Percentiles rank a stretch among this genome's conserved stretches.
These are phyloP conservation scores for Helicorthomorpha holstii DNA, from an alignment of 1,140 invertebrate genomes.

Conservation along the genomic window DNA sequence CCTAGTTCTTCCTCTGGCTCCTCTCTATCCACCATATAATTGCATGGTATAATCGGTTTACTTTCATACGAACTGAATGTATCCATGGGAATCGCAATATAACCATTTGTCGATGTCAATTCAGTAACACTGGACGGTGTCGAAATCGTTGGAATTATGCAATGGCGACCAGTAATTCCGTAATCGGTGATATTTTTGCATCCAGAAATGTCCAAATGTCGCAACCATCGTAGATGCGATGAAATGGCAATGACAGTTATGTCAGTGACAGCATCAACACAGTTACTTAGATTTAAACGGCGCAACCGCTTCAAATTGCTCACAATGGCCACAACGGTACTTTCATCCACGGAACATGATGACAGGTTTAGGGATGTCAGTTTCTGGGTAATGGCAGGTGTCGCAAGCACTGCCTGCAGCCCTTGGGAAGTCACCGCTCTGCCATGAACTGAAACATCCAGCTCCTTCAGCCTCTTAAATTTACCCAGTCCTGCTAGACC, in stretches of 20 bases:
- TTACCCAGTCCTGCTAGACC: too few species aligned
- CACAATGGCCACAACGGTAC: conserved; percentile 35
- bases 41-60: too few species aligned
- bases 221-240: conserved; percentile 37
- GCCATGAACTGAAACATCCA: too few species aligned
- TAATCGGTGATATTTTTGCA: conserved; percentile 46
- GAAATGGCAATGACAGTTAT: conserved; percentile 35
- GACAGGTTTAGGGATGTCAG: conserved; percentile 39
- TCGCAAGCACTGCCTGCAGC: conserved; percentile 36
- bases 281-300: conserved; percentile 43
- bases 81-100: too few species aligned
- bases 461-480: too few species aligned
- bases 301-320: conserved; percentile 36
- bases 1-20: too few species aligned
- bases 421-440: too few species aligned
- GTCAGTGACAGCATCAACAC: conserved; percentile 46
- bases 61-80: too few species aligned
- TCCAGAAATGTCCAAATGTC: conserved; percentile 39
- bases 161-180: conserved; percentile 26
- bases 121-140: too few species aligned
- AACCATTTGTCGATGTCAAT: not conserved
- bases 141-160: too few species aligned
- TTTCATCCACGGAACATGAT: conserved; percentile 40
- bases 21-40: too few species aligned
- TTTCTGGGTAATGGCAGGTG: conserved; percentile 22